These are phyloP conservation scores for Melanotus villosus DNA, from an alignment of 2,888 invertebrate species.

Conservation along the genomic window DNA sequence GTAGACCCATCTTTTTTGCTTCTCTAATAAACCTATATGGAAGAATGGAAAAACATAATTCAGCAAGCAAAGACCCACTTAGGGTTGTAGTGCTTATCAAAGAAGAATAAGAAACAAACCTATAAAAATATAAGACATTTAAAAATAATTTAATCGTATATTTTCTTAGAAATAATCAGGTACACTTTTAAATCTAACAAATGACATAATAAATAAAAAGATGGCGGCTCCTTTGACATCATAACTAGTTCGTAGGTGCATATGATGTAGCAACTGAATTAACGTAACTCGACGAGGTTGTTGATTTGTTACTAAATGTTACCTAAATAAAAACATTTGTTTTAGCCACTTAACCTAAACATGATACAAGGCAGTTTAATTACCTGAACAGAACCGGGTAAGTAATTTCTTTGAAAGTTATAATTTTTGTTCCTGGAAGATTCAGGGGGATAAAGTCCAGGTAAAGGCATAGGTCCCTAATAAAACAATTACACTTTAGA, in stretches of 20 bases:
- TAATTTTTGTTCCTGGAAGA: constrained; percentile 46
- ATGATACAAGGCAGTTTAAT: constrained; percentile 6
- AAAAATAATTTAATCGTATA: background rate
- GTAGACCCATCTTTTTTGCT: no score
- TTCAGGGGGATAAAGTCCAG: constrained; percentile 51
- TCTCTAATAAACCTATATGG: no score
- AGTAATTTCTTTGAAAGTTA: constrained; percentile 48
- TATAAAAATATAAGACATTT: no score
- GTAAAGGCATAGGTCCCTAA: constrained; percentile 37
- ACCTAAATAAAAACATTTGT: constrained; percentile 51
- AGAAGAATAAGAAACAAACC: background rate
- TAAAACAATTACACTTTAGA: background rate
- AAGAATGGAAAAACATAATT: background rate
- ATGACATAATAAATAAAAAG: constrained; percentile 5
- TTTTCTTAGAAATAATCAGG: constrained; percentile 29
- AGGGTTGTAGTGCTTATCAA: no score
- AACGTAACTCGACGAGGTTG: constrained; percentile 51
- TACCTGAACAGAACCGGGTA: constrained; percentile 50
- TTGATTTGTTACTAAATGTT: constrained; percentile 51
- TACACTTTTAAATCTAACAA: constrained; percentile 20
- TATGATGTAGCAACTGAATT: constrained; percentile 33
- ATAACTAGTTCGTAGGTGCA: constrained; percentile 9
- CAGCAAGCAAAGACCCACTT: background rate
- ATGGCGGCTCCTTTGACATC: no score
- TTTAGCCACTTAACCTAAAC: no score